Evolutionary conservation across 2,888 invertebrate genomes (phyloP), one percentile per base, ranked within the genome.

Genomic region (Oligia fasciuncula): DNA sequence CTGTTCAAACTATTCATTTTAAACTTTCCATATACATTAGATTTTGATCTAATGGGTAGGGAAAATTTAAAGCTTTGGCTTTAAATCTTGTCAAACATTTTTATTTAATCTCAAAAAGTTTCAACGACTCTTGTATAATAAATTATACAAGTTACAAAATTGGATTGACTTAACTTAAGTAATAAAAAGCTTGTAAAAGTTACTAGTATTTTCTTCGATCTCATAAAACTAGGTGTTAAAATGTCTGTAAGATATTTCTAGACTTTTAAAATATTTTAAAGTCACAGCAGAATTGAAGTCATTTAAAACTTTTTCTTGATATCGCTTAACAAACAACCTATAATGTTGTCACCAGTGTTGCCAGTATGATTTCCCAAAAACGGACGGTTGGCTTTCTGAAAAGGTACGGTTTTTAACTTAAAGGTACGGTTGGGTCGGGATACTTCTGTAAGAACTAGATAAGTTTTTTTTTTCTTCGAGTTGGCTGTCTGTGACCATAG

Each of bases 21-120:
- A 51, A 81, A 73, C 14, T 81, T 74, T 79, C n/a, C 70, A 35
- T 35, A 29, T 9, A 29, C 51, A 14, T 80, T 40, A 40, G 40
- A 40, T 40, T 40, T 40, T 40, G 40, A 40, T 40, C 40, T 40
- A 40, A 40, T 40, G 40, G 0, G 4, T 40, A 5, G 40, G 40
- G 40, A 5, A 40, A 40, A 5, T 40, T 40, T 40, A 40, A 5
- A 40, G 5, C 40, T 40, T 40, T 40, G 5, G 40, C 40, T 40
- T 60, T 69, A 60, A 57, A 79, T 69, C 63, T 57, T 79, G 46
- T 69, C 17, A 68, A 77, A 78, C 49, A 40, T 69, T 72, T 76
- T 79, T 68, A 79, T 66, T 79, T 57, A 63, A 75, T 81, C 79
- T 13, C 14, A 51, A 40, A 75, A 84, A 79, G 68, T 84, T 85